Evolutionary conservation across 2,113 vertebrate species (phyloP).

Genomic region (Alethe diademata): DNA sequence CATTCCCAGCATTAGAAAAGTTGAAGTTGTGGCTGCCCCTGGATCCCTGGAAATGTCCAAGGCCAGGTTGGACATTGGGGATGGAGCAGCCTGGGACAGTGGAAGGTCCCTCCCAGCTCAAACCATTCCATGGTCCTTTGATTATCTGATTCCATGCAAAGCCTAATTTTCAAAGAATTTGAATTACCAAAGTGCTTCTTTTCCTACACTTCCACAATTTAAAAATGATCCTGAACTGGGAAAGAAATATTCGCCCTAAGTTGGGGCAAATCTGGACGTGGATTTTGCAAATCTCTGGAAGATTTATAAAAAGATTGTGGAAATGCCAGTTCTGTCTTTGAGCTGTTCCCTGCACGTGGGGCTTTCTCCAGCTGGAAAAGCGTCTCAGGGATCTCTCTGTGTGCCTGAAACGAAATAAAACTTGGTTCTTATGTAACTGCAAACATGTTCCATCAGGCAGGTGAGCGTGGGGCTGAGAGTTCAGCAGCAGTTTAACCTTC

Average conservation of each 20-base stretch:
- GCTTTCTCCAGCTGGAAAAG: background rate
- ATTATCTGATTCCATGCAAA: background rate
- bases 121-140: background rate
- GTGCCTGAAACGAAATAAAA: background rate
- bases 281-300: background rate
- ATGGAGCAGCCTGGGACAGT: background rate
- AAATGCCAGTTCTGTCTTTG: background rate
- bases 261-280: fast-evolving
- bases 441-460: constrained; percentile 47
- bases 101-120: background rate
- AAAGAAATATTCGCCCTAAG: background rate
- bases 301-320: background rate
- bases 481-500: constrained; percentile 25
- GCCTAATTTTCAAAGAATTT: background rate
- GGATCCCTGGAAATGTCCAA: too few species aligned
- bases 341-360: background rate
- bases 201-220: background rate
- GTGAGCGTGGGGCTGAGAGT: background rate
- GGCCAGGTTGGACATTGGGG: too few species aligned
- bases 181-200: background rate
- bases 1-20: too few species aligned
- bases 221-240: background rate
- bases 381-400: background rate
- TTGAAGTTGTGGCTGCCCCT: too few species aligned
- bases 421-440: background rate